Evolutionary conservation across 2,888 invertebrate genomes (phyloP).

Genomic region (Pinctada fucata): DNA sequence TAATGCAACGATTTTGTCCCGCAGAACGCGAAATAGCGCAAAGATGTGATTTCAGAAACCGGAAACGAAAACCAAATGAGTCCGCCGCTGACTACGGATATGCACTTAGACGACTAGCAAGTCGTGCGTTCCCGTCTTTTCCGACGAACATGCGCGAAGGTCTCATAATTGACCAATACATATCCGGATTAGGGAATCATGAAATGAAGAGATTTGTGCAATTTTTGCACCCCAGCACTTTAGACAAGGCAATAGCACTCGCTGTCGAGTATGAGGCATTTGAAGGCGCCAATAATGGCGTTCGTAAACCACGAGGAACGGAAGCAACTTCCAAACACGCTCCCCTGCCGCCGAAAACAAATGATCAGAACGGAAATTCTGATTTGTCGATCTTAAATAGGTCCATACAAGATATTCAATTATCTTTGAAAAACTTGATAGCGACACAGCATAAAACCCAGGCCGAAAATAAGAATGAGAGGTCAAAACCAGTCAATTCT

Average conservation of each 20-base stretch:
- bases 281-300: not conserved
- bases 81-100: too few relatives aligned
- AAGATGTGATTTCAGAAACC: slow-evolving; percentile 6
- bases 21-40: slow-evolving; percentile 9
- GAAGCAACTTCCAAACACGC: not conserved
- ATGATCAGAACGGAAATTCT: not conserved
- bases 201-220: slow-evolving; percentile 19
- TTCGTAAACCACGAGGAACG: not conserved
- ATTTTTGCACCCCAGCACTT: slow-evolving; percentile 13
- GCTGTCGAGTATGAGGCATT: slow-evolving; percentile 14
- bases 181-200: too few relatives aligned
- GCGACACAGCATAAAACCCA: not conserved
- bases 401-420: not conserved
- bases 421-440: not conserved
- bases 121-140: too few relatives aligned
- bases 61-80: not conserved
- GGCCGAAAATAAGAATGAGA: not conserved
- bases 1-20: slow-evolving; percentile 3
- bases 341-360: not conserved
- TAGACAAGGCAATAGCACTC: too few relatives aligned
- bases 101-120: too few relatives aligned
- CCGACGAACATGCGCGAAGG: too few relatives aligned
- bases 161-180: too few relatives aligned
- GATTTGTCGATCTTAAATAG: not conserved
- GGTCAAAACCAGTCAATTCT: not conserved